Evolutionary conservation across 2,113 vertebrate genomes (phyloP).

Genomic region (Mobula birostris): DNA sequence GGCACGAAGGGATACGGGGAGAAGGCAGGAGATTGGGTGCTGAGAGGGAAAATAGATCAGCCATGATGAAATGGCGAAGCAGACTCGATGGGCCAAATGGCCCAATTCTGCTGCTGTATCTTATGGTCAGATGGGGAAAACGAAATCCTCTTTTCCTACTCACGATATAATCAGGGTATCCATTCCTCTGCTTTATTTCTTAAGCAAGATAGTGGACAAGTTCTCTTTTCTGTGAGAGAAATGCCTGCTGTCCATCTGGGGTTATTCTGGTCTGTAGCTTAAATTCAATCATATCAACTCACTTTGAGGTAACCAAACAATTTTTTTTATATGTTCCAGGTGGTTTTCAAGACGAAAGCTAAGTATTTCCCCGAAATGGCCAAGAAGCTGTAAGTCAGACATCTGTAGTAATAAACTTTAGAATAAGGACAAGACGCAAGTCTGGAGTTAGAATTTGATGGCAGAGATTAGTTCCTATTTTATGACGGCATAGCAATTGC

Average conservation of each 20-base stretch:
- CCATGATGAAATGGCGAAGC: too few species aligned
- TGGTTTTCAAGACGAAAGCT: conserved; percentile 70
- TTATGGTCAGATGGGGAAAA: too few species aligned
- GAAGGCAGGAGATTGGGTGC: too few species aligned
- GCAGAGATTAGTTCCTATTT: background rate
- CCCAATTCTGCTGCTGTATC: too few species aligned
- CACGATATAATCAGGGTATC: background rate
- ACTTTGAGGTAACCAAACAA: background rate
- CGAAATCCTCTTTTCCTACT: background rate
- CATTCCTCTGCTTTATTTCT: background rate
- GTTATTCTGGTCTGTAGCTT: background rate
- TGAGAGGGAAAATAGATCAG: too few species aligned
- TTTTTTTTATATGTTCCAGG: conserved; percentile 49
- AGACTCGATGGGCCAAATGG: too few species aligned
- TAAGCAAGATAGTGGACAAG: too few species aligned
- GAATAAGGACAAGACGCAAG: background rate
- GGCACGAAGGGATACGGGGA: too few species aligned
- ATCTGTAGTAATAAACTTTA: background rate
- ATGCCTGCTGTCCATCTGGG: background rate
- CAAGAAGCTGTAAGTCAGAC: conserved; percentile 64
- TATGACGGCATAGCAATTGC: too few species aligned
- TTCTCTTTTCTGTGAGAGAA: background rate
- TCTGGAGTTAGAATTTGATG: background rate
- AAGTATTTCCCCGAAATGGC: conserved; percentile 55
- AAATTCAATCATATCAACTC: background rate